Conservation (phyloP, 2,888 invertebrate species). For the Melanophora roralis region DNA sequence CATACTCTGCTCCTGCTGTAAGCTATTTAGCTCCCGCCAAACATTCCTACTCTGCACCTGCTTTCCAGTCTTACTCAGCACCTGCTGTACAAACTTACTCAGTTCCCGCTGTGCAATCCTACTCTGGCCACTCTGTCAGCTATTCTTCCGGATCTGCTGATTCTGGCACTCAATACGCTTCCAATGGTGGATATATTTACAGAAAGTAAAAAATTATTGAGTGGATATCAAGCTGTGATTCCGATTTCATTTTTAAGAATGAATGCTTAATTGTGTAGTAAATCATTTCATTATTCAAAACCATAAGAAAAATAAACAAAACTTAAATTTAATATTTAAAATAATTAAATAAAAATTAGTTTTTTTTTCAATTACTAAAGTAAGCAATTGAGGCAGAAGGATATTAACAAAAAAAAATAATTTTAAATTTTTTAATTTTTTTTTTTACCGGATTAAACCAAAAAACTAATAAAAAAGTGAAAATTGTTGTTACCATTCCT, state of each 20-base stretch:
- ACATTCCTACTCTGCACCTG: conserved; percentile 56
- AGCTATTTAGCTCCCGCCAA: conserved; percentile 59
- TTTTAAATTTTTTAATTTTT: too few species aligned
- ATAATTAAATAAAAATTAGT: not conserved
- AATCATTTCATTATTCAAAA: conserved; percentile 26
- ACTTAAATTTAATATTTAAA: conserved; percentile 14
- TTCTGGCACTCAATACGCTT: conserved; percentile 73
- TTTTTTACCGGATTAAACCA: too few species aligned
- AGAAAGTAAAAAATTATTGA: conserved; percentile 68
- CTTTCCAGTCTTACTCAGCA: conserved; percentile 58
- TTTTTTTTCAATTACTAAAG: not conserved
- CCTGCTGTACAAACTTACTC: conserved; percentile 62
- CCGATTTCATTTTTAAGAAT: conserved; percentile 44
- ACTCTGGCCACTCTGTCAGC: conserved; percentile 60
- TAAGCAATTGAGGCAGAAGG: too few species aligned
- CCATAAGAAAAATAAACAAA: conserved; percentile 19
- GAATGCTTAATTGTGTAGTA: conserved; percentile 31
- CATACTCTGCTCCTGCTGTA: conserved; percentile 11
- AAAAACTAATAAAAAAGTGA: too few species aligned
- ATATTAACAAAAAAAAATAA: too few species aligned
- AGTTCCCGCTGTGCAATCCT: conserved; percentile 62
- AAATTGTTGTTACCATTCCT: too few species aligned
- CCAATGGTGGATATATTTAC: conserved; percentile 75
- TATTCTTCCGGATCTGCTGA: conserved; percentile 58
- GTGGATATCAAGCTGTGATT: conserved; percentile 31